Conservation (phyloP, 1,140 invertebrate genomes). For the Ceratina australensis region DNA sequence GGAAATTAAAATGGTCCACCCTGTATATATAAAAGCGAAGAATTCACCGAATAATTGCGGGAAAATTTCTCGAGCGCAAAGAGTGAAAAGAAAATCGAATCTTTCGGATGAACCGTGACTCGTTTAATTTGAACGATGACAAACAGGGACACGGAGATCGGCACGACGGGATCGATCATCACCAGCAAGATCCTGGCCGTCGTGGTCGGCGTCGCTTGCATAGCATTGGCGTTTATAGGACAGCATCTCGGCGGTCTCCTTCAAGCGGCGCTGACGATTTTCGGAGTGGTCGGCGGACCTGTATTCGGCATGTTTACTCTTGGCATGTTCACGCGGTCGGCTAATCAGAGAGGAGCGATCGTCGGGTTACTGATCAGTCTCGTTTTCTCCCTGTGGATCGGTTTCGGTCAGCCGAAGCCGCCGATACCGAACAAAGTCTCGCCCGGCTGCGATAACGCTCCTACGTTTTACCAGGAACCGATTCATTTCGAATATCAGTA, state of each 20-base stretch:
- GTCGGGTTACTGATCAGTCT: slow-evolving; percentile 85
- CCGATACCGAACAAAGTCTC: slow-evolving; percentile 78
- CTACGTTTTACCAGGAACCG: slow-evolving; percentile 22
- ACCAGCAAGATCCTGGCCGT: slow-evolving; percentile 83
- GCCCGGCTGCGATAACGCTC: slow-evolving; percentile 78
- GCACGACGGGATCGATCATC: slow-evolving; percentile 52
- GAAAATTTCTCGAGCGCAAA: too few species aligned
- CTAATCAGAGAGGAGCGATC: slow-evolving; percentile 87
- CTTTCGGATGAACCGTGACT: too few species aligned
- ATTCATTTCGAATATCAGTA: slow-evolving; percentile 14
- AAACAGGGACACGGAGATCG: slow-evolving; percentile 52
- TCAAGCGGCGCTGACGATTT: slow-evolving; percentile 87
- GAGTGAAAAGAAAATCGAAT: too few species aligned
- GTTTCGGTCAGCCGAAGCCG: slow-evolving; percentile 90
- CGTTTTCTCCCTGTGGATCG: slow-evolving; percentile 89
- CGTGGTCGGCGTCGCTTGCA: slow-evolving; percentile 84
- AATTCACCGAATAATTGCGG: too few species aligned
- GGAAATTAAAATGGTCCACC: too few species aligned
- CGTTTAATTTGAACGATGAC: slow-evolving; percentile 1
- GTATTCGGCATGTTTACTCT: slow-evolving; percentile 88
- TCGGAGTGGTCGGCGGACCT: slow-evolving; percentile 90
- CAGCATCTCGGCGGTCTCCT: slow-evolving; percentile 86
- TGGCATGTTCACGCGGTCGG: slow-evolving; percentile 86
- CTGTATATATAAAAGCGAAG: too few species aligned
- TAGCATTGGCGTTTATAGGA: slow-evolving; percentile 86